Base-by-base conservation (phyloP, 2,797 vertebrate genomes). In the Euthynnus affinis region DNA sequence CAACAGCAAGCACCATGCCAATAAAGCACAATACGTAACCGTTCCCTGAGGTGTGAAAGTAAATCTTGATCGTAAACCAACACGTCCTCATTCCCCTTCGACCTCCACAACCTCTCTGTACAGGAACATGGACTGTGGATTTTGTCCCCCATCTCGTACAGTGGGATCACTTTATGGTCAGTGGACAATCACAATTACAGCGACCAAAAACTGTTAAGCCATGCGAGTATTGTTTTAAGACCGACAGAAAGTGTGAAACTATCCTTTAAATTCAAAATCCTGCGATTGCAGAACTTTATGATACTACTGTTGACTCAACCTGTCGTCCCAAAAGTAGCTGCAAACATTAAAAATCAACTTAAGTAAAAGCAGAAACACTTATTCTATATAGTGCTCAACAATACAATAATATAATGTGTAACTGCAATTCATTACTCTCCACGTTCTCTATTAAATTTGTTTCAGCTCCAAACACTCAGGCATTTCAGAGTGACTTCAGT, bases 21-120 rank as follows among this genome's bases (percentile, higher is more conserved):
- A 42, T 55, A 49, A 59, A 69, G 25, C 23, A 57, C 49, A 59
- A 40, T 10, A 42, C 52, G 57, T 42, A 75, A 46, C 58, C 59
- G 9, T 46, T 59, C 60, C 48, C 62, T 44, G 67, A 65, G 52
- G 76, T 67, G 65, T 42, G 46, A 71, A 69, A 72, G 46, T 27
- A 57, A 76, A 82, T 67, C 64, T 70, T 42, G n/a, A n/a, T n/a
- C n/a, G n/a, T n/a, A n/a, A n/a, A n/a, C n/a, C n/a, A n/a, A n/a
- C n/a, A n/a, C n/a, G n/a, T n/a, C 37, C 10, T 37, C 10, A 14
- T 62, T 59, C 46, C 10, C 37, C 9, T 37, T 37, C 9, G 58
- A 37, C 40, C 53, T 61, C 29, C 59, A 23, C 22, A 17, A 0
- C 3, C 12, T 12, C 14, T 44, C 25, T 69, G 10, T 23, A 15